Conservation (phyloP, 2,113 vertebrate species). For the Ophiodon elongatus region DNA sequence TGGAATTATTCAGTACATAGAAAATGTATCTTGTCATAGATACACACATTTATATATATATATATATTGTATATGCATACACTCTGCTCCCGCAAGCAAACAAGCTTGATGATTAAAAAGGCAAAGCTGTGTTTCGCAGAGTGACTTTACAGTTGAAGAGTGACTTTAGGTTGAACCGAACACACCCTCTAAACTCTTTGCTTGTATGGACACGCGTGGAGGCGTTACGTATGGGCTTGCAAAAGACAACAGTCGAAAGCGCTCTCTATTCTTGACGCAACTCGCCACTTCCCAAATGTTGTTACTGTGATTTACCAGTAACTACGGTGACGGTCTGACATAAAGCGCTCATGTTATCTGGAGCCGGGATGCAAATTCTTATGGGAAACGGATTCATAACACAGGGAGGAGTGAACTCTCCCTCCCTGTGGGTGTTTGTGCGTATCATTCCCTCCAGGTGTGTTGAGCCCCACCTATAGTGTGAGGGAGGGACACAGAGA, state of each 20-base stretch:
- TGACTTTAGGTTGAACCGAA: constrained; percentile 8
- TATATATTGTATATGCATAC: no score
- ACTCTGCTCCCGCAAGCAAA: background rate
- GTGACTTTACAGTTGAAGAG: constrained; percentile 10
- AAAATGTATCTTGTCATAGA: background rate
- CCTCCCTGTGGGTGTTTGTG: constrained; percentile 1
- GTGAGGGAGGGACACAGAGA: constrained; percentile 50
- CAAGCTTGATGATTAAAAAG: background rate
- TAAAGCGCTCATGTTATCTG: constrained; percentile 12
- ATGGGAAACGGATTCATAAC: constrained; percentile 30
- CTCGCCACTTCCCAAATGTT: constrained; percentile 16
- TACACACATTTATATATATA: background rate
- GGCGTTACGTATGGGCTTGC: constrained; percentile 46
- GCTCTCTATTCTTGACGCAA: constrained; percentile 25
- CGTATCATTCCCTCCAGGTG: constrained; percentile 63
- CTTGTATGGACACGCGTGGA: constrained; percentile 70
- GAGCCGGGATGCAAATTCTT: constrained; percentile 50
- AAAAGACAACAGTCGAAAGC: constrained; percentile 29
- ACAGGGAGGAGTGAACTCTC: constrained; percentile 33
- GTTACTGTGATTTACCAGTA: constrained; percentile 50
- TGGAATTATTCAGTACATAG: background rate
- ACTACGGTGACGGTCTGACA: constrained; percentile 42
- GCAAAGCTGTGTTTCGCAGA: background rate
- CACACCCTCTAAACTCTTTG: constrained; percentile 52
- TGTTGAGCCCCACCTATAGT: constrained; percentile 65